A percentile compares a stretch with the other conserved stretches of the same genome.
Conservation (phyloP, 92 coral and sea anemone genomes). For the Muricea muricata region DNA sequence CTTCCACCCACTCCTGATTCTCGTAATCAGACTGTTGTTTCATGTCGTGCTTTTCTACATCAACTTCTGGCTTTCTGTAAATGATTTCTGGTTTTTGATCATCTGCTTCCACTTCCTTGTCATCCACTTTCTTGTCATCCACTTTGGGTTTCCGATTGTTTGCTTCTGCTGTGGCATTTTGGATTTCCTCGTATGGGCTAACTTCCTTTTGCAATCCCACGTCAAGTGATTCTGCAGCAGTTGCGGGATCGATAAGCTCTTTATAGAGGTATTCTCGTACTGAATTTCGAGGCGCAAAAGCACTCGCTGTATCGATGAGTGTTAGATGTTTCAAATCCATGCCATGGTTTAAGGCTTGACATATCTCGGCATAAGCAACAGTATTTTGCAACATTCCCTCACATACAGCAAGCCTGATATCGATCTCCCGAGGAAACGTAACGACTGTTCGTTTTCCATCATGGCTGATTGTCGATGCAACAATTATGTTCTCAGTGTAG, state of each 20-base stretch:
- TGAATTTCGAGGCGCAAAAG: not conserved
- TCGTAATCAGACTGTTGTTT: not conserved
- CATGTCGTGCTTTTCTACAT: too few species aligned
- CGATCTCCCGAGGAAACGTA: not conserved
- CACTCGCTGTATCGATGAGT: not conserved
- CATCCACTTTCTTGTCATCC: not conserved
- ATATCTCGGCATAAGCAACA: not conserved
- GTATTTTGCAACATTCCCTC: not conserved
- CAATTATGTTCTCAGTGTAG: not conserved
- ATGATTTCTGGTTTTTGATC: too few species aligned
- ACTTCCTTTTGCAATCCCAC: not conserved
- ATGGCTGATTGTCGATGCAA: not conserved
- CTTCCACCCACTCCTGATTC: not conserved
- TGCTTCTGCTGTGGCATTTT: not conserved
- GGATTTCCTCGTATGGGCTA: not conserved
- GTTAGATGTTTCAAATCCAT: not conserved
- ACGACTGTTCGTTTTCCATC: not conserved
- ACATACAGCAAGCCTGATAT: not conserved
- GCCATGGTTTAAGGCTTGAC: not conserved
- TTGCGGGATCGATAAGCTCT: not conserved
- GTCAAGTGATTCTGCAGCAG: not conserved
- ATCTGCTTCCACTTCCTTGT: not conserved
- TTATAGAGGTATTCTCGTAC: not conserved
- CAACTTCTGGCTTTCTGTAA: not conserved
- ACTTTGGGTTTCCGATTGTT: not conserved